Percentiles rank a stretch among this genome's conserved stretches.
phyloP scores from a whole-genome alignment of 2,888 invertebrate species.

The Cantharis flavilabris region DNA sequence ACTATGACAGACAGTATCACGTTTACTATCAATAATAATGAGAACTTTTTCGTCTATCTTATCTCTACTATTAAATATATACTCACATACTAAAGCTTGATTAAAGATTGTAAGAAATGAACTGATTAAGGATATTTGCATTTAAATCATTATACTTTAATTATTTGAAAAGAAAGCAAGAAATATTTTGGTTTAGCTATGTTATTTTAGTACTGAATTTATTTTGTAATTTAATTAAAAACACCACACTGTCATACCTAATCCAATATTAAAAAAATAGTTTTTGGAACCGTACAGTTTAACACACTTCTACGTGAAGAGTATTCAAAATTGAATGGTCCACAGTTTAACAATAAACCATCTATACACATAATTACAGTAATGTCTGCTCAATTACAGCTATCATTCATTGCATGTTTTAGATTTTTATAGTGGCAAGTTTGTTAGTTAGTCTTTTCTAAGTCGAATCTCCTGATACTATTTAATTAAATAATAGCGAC shows the following conservation, averaged over 20 bases:
- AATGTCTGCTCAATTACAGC: neutral
- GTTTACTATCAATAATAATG: neutral
- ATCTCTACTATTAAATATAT: neutral
- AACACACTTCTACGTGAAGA: neutral
- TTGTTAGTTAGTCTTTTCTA: neutral
- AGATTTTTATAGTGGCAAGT: neutral
- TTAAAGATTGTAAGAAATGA: neutral
- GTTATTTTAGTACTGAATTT: neutral
- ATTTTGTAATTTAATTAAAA: neutral
- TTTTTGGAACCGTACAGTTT: neutral
- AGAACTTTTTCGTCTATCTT: neutral
- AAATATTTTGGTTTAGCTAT: too few relatives aligned
- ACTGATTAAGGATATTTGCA: neutral
- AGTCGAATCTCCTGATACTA: neutral
- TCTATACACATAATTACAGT: neutral
- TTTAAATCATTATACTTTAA: neutral
- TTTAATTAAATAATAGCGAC: too few relatives aligned
- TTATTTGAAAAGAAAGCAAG: neutral
- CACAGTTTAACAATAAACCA: neutral
- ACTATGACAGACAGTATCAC: neutral
- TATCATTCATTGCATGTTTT: neutral
- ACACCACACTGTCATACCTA: neutral
- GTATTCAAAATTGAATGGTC: neutral
- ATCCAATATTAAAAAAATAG: neutral
- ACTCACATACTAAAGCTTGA: neutral